These are phyloP conservation scores for Chelmon rostratus DNA, from an alignment of 2,797 vertebrate genomes.

Conservation along the genomic window DNA sequence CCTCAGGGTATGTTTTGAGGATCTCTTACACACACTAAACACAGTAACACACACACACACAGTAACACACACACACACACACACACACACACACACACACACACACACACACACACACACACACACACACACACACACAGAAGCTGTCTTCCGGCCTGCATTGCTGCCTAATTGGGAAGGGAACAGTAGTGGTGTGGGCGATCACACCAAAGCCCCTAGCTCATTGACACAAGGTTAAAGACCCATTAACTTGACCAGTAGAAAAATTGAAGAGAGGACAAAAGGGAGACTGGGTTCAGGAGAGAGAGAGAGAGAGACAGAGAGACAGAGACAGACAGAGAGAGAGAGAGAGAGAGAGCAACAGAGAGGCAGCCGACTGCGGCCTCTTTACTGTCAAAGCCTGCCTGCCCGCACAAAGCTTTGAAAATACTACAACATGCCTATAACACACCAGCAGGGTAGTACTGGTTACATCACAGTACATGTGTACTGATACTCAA, in stretches of 20 bases:
- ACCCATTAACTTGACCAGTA: constrained; percentile 80
- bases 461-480: background rate
- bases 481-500: background rate
- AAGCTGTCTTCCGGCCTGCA: constrained; percentile 51
- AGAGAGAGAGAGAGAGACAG: background rate
- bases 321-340: background rate
- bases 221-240: constrained; percentile 84
- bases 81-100: constrained; percentile 19
- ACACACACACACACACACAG: constrained; percentile 18
- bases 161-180: constrained; percentile 76
- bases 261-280: constrained; percentile 63
- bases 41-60: constrained; percentile 1
- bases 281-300: constrained; percentile 37
- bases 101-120: constrained; percentile 6
- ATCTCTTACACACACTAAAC: constrained; percentile 28
- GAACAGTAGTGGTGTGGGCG: constrained; percentile 70
- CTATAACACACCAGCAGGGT: background rate
- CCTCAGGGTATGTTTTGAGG: constrained; percentile 74
- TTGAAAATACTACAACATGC: constrained; percentile 17
- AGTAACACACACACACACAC: constrained; percentile 10
- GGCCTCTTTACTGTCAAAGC: constrained; percentile 31
- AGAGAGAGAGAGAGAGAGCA: background rate
- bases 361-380: background rate
- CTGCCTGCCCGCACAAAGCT: constrained; percentile 17
- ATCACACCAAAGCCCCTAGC: constrained; percentile 69